Evolutionary conservation across 1,140 invertebrate species (phyloP).

Genomic region (Solenopsis invicta): DNA sequence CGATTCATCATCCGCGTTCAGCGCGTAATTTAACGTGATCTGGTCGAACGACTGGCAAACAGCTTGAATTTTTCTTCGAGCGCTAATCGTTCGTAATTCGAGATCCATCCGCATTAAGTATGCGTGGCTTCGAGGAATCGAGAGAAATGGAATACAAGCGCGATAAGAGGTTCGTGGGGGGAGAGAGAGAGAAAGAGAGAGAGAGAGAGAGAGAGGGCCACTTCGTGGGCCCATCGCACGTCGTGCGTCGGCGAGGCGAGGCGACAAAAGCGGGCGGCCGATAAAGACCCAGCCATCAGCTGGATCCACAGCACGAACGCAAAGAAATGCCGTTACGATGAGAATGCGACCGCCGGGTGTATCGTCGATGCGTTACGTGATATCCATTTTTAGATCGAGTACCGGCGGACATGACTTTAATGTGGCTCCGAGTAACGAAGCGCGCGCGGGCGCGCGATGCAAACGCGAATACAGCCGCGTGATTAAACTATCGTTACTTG

Average conservation of each 20-base stretch:
- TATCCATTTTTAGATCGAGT: conserved; percentile 56
- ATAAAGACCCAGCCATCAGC: background rate
- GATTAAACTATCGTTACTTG: conserved; percentile 6
- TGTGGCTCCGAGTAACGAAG: background rate
- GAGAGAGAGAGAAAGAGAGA: too few species aligned
- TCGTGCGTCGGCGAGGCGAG: background rate
- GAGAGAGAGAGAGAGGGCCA: too few species aligned
- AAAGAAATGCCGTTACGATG: conserved; percentile 49
- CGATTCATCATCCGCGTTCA: background rate
- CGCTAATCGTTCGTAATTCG: background rate
- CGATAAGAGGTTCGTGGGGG: background rate
- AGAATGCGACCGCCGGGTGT: conserved; percentile 28
- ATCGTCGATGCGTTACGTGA: conserved; percentile 44
- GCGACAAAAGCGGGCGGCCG: background rate
- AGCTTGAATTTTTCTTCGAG: background rate
- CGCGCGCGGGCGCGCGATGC: background rate
- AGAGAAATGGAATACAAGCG: background rate
- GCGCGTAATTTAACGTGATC: background rate
- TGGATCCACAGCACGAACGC: conserved; percentile 19
- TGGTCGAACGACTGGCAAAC: background rate
- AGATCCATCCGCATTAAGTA: background rate
- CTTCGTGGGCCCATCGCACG: too few species aligned
- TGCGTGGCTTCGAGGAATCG: background rate
- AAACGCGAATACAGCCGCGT: background rate
- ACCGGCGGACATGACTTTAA: background rate